These are phyloP conservation scores for Ibycter americanus DNA, from an alignment of 2,797 vertebrate species.

Conservation along the genomic window DNA sequence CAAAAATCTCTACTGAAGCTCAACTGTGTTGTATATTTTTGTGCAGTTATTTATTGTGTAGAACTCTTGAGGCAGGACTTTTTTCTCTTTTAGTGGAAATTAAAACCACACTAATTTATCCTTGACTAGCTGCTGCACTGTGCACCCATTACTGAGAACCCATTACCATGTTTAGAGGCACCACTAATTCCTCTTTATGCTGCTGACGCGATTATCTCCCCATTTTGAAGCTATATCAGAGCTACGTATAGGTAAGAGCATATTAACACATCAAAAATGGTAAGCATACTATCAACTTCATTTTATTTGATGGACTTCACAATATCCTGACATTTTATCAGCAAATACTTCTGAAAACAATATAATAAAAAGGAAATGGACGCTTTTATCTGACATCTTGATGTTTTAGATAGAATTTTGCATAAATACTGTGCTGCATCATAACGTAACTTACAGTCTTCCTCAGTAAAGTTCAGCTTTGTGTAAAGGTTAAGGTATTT, in stretches of 20 bases:
- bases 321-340: not conserved
- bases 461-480: not conserved
- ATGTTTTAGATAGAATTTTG: not conserved
- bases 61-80: not conserved
- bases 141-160: not conserved
- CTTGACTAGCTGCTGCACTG: not conserved
- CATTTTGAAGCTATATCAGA: not conserved
- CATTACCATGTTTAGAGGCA: not conserved
- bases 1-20: not conserved
- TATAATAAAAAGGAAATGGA: not conserved
- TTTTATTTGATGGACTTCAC: not conserved
- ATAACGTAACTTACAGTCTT: rapidly evolving
- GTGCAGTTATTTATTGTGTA: not conserved
- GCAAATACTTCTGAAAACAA: not conserved
- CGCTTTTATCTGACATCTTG: not conserved
- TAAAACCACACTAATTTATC: not conserved
- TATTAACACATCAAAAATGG: not conserved
- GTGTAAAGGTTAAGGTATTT: not conserved
- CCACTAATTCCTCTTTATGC: not conserved
- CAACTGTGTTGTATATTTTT: not conserved
- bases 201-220: not conserved
- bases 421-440: not conserved
- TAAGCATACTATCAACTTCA: not conserved
- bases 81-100: not conserved
- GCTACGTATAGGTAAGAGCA: not conserved